These are phyloP conservation scores for Eumacrocentrus americanus DNA, from an alignment of 2,888 invertebrate species.

Conservation along the genomic window DNA sequence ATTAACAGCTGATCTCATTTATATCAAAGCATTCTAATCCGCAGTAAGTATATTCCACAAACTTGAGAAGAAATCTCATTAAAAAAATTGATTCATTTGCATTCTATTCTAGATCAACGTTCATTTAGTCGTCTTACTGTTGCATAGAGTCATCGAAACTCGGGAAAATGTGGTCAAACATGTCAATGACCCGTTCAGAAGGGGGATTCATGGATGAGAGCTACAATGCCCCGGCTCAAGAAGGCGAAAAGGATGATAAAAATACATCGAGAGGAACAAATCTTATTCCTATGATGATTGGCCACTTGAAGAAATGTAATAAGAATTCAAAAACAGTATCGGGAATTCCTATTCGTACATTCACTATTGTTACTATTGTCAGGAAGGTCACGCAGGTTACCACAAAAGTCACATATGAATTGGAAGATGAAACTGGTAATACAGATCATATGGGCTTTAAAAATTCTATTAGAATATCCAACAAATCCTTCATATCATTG, in stretches of 20 bases:
- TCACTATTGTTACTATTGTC: constrained; percentile 65
- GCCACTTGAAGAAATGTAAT: constrained; percentile 38
- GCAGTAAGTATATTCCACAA: too few species aligned
- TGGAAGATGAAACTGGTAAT: constrained; percentile 71
- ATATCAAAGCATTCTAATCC: too few species aligned
- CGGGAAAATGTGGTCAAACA: constrained; percentile 16
- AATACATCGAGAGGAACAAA: constrained; percentile 44
- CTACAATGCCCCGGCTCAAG: constrained; percentile 32
- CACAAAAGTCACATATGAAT: constrained; percentile 68
- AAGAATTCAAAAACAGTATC: constrained; percentile 41
- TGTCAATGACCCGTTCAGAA: constrained; percentile 15
- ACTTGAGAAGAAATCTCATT: too few species aligned
- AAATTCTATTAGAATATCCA: not conserved
- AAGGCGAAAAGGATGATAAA: constrained; percentile 17
- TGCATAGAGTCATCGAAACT: not conserved
- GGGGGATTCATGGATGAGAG: constrained; percentile 46
- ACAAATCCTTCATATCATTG: too few species aligned
- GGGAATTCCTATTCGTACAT: constrained; percentile 40
- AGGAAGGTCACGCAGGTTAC: constrained; percentile 67
- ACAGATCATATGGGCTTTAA: constrained; percentile 44
- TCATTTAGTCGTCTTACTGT: too few species aligned
- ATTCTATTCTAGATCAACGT: too few species aligned
- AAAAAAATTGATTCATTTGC: too few species aligned
- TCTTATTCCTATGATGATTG: constrained; percentile 51
- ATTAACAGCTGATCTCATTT: too few species aligned